Percentiles rank a stretch among this genome's conserved stretches.
Conservation (phyloP, 2,888 invertebrate species). For the Germaria angustata region DNA sequence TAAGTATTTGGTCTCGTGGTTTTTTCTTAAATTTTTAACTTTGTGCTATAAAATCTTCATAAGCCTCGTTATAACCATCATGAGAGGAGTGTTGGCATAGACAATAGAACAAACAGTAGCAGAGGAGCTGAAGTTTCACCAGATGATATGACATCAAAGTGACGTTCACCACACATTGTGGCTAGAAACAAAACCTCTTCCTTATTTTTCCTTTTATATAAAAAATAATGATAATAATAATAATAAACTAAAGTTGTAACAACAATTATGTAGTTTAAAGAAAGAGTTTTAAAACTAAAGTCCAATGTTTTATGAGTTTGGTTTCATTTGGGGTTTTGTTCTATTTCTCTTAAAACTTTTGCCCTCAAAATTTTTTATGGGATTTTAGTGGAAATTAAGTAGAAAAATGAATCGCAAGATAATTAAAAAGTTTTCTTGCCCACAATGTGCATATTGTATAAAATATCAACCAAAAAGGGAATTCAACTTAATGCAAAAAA, state of each 20-base stretch:
- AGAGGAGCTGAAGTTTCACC: constrained; percentile 15
- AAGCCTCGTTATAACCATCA: constrained; percentile 28
- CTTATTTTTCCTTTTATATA: neutral
- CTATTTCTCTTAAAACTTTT: constrained; percentile 29
- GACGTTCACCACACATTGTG: constrained; percentile 63
- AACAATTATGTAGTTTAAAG: constrained; percentile 2
- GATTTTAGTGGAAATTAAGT: constrained; percentile 63
- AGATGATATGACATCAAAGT: constrained; percentile 64
- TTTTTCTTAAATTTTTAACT: constrained; percentile 29
- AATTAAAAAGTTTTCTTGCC: constrained; percentile 61
- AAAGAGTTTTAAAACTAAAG: constrained; percentile 24
- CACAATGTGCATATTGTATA: neutral
- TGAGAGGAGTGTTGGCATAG: neutral
- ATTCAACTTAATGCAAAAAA: constrained; percentile 34
- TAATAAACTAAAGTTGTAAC: neutral
- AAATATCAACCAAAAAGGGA: constrained; percentile 11
- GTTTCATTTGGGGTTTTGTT: constrained; percentile 28
- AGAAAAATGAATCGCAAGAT: constrained; percentile 61
- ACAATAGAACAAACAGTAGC: constrained; percentile 13
- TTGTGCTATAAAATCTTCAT: constrained; percentile 45
- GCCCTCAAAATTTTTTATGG: constrained; percentile 47
- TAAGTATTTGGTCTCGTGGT: constrained; percentile 35
- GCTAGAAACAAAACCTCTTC: constrained; percentile 49
- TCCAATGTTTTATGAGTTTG: constrained; percentile 51
- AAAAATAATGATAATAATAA: neutral